Evolutionary conservation across 2,797 vertebrate genomes (phyloP).

Genomic region (Cirrhinus mrigala): DNA sequence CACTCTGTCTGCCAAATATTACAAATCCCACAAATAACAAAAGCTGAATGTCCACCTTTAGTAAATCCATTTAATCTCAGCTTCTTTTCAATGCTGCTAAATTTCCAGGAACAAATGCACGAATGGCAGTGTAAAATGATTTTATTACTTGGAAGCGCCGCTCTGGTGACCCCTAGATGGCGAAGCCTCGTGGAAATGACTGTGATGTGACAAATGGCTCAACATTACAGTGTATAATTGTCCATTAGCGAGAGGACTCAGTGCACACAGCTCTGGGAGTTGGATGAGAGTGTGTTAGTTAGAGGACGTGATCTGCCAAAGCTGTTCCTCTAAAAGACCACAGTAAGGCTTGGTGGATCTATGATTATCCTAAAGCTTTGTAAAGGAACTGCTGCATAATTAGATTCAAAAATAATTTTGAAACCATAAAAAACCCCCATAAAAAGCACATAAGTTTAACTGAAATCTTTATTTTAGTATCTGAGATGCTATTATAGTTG

Average conservation of each 20-base stretch:
- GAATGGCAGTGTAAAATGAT: conserved; percentile 17
- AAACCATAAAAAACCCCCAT: neutral
- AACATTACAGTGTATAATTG: conserved; percentile 47
- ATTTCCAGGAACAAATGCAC: neutral
- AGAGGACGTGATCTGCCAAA: conserved; percentile 24
- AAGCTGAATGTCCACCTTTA: neutral
- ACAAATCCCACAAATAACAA: conserved; percentile 7
- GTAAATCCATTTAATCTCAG: neutral
- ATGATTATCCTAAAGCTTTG: neutral
- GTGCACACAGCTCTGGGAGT: conserved; percentile 24
- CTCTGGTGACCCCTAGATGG: conserved; percentile 24
- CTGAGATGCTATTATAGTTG: neutral
- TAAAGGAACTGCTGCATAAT: neutral
- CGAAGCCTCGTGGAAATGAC: conserved; percentile 26
- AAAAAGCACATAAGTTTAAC: neutral
- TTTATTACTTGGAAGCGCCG: conserved; percentile 8
- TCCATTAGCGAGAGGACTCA: conserved; percentile 40
- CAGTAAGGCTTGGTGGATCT: neutral
- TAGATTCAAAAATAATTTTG: neutral
- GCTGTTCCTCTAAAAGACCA: conserved; percentile 12
- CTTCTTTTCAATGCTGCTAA: neutral
- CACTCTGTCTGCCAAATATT: neutral
- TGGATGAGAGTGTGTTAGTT: conserved; percentile 42
- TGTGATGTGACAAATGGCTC: conserved; percentile 49
- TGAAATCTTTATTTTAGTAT: neutral